A percentile compares a stretch with the other conserved stretches of the same genome.
Evolutionary conservation across 2,888 invertebrate species (phyloP).

Genomic region (Lasioglossum pauxillum): DNA sequence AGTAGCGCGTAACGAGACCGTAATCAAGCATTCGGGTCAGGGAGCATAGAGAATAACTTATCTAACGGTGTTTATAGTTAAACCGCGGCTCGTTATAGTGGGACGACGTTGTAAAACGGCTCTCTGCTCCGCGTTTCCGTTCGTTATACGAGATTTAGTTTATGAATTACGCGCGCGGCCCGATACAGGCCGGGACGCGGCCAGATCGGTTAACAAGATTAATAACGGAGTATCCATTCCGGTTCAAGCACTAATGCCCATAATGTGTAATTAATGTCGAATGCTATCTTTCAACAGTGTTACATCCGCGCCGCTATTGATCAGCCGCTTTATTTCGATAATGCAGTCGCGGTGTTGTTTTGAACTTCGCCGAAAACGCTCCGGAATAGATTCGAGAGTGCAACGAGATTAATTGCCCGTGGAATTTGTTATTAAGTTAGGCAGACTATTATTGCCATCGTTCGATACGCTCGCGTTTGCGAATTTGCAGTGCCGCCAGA

Average conservation of each 20-base stretch:
- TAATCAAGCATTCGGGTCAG: slow-evolving; percentile 60
- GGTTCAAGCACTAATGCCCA: slow-evolving; percentile 33
- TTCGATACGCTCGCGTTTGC: not conserved
- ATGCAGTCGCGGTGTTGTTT: slow-evolving; percentile 6
- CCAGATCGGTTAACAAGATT: slow-evolving; percentile 57
- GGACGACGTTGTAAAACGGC: slow-evolving; percentile 41
- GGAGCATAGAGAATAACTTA: slow-evolving; percentile 61
- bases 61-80: slow-evolving; percentile 57
- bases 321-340: slow-evolving; percentile 43
- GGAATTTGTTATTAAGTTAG: slow-evolving; percentile 42
- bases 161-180: slow-evolving; percentile 49
- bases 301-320: slow-evolving; percentile 38
- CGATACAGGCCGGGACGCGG: slow-evolving; percentile 27
- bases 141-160: slow-evolving; percentile 52
- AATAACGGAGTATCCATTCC: slow-evolving; percentile 54
- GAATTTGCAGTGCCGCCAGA: too few species aligned
- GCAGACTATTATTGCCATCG: not conserved
- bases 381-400: not conserved
- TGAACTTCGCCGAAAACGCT: not conserved
- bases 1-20: slow-evolving; percentile 59
- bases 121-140: slow-evolving; percentile 17
- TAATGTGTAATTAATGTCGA: slow-evolving; percentile 60
- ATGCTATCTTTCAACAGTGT: slow-evolving; percentile 53
- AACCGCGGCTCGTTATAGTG: slow-evolving; percentile 27
- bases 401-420: not conserved